These are phyloP conservation scores for Passer domesticus DNA, from an alignment of 2,113 vertebrate genomes.

Conservation along the genomic window DNA sequence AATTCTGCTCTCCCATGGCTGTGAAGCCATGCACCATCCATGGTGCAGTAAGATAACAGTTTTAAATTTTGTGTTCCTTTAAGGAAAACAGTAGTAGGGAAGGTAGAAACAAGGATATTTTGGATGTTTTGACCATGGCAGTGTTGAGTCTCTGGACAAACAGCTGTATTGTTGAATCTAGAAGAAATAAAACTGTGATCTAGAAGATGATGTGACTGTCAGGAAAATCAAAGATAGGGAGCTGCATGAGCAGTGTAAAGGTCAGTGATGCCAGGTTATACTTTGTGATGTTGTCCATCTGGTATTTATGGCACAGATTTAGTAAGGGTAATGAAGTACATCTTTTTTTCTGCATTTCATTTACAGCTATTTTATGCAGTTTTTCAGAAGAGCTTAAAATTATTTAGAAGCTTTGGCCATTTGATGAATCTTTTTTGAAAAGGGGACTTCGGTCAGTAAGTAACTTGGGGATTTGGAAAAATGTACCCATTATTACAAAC, in stretches of 20 bases:
- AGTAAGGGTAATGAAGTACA: background rate
- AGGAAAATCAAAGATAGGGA: background rate
- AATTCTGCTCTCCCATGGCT: background rate
- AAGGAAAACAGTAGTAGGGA: background rate
- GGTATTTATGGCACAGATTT: background rate
- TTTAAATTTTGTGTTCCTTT: background rate
- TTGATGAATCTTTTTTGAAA: background rate
- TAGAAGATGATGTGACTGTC: background rate
- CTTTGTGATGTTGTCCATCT: background rate
- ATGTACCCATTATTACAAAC: fast-evolving
- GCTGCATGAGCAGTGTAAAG: background rate
- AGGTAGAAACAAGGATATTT: background rate
- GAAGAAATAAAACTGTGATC: background rate
- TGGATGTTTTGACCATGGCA: background rate
- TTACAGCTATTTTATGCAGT: background rate
- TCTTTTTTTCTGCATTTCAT: background rate
- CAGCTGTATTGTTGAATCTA: background rate
- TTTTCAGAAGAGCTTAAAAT: background rate
- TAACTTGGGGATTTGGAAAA: background rate
- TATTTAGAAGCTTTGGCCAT: background rate
- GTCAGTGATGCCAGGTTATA: background rate
- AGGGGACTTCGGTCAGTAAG: background rate
- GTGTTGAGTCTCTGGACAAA: background rate
- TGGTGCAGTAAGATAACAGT: background rate
- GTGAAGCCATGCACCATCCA: background rate